Evolutionary conservation across 2,888 invertebrate species (phyloP).

Genomic region (Muschampia plurimacula): DNA sequence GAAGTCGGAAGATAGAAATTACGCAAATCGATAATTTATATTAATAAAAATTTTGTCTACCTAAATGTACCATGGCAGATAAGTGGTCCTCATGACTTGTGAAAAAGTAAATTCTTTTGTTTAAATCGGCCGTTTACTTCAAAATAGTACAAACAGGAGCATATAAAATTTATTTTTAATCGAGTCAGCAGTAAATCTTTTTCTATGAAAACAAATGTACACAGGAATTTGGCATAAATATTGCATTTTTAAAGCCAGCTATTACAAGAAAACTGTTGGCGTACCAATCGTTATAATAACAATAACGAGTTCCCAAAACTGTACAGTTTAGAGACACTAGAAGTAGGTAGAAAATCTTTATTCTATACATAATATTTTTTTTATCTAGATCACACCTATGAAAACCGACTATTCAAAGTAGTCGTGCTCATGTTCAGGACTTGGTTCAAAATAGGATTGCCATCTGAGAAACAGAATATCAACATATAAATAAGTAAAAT

Average conservation of each 20-base stretch:
- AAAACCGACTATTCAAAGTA: constrained; percentile 65
- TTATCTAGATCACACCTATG: constrained; percentile 64
- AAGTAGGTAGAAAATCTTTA: constrained; percentile 76
- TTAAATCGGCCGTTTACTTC: too few species aligned
- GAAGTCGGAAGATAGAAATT: too few species aligned
- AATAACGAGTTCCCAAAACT: constrained; percentile 67
- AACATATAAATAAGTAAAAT: too few species aligned
- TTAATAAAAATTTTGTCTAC: too few species aligned
- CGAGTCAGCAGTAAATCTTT: neutral
- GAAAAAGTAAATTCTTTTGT: too few species aligned
- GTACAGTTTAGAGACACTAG: constrained; percentile 70
- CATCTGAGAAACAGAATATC: constrained; percentile 21
- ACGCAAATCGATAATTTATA: too few species aligned
- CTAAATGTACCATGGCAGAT: too few species aligned
- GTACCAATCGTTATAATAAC: constrained; percentile 50
- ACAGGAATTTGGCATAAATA: constrained; percentile 14
- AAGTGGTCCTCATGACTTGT: too few species aligned
- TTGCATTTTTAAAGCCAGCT: constrained; percentile 42
- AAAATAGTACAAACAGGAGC: neutral
- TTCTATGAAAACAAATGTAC: constrained; percentile 9
- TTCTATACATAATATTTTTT: constrained; percentile 54
- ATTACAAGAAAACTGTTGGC: constrained; percentile 34
- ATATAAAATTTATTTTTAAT: neutral
- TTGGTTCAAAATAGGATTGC: constrained; percentile 47
- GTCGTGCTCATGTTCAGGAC: constrained; percentile 75